Evolutionary conservation across 1,140 invertebrate genomes (phyloP).

Genomic region (Eufriesea mexicana): DNA sequence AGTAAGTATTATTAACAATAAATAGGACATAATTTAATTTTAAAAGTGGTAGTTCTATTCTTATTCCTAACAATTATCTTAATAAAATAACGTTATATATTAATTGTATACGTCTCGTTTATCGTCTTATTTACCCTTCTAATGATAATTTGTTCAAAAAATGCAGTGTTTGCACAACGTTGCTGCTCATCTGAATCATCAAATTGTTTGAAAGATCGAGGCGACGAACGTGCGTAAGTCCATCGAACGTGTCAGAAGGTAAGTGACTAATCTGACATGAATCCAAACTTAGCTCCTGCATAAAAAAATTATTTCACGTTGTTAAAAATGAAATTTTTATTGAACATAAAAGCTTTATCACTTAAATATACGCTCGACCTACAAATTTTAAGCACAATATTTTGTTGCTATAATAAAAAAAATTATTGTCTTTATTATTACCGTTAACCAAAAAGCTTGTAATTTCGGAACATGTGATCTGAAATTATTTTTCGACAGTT

Average conservation of each 20-base stretch:
- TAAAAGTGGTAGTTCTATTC: neutral
- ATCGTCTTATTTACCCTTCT: constrained; percentile 62
- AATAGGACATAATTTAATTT: neutral
- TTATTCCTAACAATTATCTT: neutral
- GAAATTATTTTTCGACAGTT: constrained; percentile 76
- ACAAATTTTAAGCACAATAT: neutral
- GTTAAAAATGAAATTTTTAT: constrained; percentile 1
- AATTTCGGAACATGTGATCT: constrained; percentile 72
- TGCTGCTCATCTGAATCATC: constrained; percentile 68
- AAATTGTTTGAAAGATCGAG: constrained; percentile 77
- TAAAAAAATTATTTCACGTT: constrained; percentile 23
- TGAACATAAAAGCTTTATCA: neutral
- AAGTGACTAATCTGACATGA: constrained; percentile 74
- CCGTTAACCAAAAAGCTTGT: constrained; percentile 65
- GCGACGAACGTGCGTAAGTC: constrained; percentile 68
- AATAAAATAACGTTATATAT: neutral
- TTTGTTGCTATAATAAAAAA: neutral
- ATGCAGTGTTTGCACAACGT: constrained; percentile 53
- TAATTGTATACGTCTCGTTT: neutral
- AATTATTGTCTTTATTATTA: constrained; percentile 46
- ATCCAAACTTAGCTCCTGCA: constrained; percentile 74
- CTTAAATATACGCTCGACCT: neutral
- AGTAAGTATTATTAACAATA: neutral
- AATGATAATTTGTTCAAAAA: constrained; percentile 66
- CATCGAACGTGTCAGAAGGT: constrained; percentile 68